Percentiles rank a stretch among this genome's conserved stretches.
Evolutionary conservation across 92 coral and sea anemone genomes (phyloP).

Genomic region (Isaurus tuberculatus): DNA sequence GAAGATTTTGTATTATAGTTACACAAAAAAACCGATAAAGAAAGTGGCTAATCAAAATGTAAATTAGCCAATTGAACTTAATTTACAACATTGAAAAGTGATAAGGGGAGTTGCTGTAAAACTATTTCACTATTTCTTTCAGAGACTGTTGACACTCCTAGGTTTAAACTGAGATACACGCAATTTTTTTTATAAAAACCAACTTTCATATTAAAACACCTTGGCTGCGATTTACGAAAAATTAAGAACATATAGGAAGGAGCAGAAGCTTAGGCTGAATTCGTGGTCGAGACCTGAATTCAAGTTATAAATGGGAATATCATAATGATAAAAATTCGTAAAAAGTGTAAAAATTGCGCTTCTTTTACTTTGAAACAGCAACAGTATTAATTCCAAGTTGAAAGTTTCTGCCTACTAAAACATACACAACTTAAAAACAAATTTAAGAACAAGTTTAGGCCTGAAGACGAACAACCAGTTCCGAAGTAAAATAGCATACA

Average conservation of each 20-base stretch:
- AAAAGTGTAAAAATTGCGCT: background rate
- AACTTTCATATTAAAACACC: background rate
- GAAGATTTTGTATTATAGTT: background rate
- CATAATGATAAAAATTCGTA: background rate
- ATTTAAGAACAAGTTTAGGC: no score
- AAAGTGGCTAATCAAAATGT: background rate
- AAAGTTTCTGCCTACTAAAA: background rate
- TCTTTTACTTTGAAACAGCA: background rate
- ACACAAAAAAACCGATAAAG: background rate
- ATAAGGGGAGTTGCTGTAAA: background rate
- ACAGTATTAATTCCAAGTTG: background rate
- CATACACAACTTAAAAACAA: no score
- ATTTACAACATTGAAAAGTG: background rate
- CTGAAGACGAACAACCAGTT: background rate
- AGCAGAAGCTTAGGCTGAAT: background rate
- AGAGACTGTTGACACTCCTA: background rate
- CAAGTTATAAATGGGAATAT: background rate
- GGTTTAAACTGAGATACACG: background rate
- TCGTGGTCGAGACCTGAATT: background rate
- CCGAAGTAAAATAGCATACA: background rate
- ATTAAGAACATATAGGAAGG: background rate
- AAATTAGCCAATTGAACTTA: background rate
- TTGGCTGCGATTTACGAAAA: background rate
- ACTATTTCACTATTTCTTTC: background rate
- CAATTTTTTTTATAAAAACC: background rate